Evolutionary conservation across 2,888 invertebrate species (phyloP).

Genomic region (Diarsia mendica): DNA sequence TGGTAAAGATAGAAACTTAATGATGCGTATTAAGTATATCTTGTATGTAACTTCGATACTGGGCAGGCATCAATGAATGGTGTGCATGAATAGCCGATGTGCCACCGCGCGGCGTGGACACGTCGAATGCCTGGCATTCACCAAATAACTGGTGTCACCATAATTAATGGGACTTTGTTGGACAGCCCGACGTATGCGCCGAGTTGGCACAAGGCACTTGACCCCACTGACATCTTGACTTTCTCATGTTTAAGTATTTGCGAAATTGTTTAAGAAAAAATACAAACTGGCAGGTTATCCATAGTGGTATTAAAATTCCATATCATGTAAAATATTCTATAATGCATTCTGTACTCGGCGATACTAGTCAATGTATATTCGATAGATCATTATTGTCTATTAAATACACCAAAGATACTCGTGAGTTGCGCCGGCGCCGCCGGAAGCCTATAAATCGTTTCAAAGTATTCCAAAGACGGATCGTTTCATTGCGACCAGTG

Average conservation of each 20-base stretch:
- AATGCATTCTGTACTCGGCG: too few relatives aligned
- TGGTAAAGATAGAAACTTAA: background rate
- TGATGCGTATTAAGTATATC: background rate
- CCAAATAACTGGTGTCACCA: slow-evolving; percentile 35
- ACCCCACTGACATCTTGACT: slow-evolving; percentile 11
- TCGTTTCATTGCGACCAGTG: slow-evolving; percentile 69
- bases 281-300: background rate
- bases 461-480: slow-evolving; percentile 71
- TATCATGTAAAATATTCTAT: background rate
- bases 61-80: slow-evolving; percentile 27
- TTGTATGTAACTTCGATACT: background rate
- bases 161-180: slow-evolving; percentile 37
- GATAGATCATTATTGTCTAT: slow-evolving; percentile 34
- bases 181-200: background rate
- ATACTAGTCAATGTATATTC: background rate
- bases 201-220: background rate
- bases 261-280: background rate
- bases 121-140: slow-evolving; percentile 22
- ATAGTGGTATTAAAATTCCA: background rate
- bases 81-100: slow-evolving; percentile 9
- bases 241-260: background rate
- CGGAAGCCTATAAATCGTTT: slow-evolving; percentile 64
- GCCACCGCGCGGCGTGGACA: background rate
- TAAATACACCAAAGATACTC: slow-evolving; percentile 37
- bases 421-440: slow-evolving; percentile 60